These are phyloP conservation scores for Corydoras sp. DNA, from an alignment of 2,113 vertebrate genomes.

Conservation along the genomic window DNA sequence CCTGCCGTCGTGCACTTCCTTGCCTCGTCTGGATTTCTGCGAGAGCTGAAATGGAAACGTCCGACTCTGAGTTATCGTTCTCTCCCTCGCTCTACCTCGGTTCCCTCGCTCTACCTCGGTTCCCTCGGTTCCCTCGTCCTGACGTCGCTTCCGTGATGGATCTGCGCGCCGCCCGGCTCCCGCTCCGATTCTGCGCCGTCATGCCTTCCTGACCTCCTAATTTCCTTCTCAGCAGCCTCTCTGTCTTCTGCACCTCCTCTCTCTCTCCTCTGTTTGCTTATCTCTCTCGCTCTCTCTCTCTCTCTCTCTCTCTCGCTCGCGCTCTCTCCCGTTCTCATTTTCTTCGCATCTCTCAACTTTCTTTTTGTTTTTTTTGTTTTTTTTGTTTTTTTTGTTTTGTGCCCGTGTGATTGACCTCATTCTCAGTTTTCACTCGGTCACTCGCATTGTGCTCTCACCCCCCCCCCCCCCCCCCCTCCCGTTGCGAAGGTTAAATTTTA, in stretches of 20 bases:
- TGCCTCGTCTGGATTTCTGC: too few relatives aligned
- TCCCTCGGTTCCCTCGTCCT: too few relatives aligned
- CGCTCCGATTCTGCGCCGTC: too few relatives aligned
- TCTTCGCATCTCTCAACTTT: slow-evolving; percentile 18
- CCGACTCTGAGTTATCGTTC: too few relatives aligned
- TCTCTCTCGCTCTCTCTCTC: slow-evolving; percentile 16
- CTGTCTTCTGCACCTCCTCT: slow-evolving; percentile 3
- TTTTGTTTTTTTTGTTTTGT: too few relatives aligned
- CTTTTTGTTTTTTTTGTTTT: neutral
- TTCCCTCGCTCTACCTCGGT: too few relatives aligned
- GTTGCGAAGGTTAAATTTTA: slow-evolving; percentile 12
- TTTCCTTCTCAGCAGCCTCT: neutral
- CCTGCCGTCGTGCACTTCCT: too few relatives aligned
- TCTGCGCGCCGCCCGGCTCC: too few relatives aligned
- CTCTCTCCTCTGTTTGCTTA: slow-evolving; percentile 22
- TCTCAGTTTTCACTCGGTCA: slow-evolving; percentile 26
- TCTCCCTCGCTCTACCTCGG: too few relatives aligned
- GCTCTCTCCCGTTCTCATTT: slow-evolving; percentile 28
- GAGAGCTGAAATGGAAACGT: too few relatives aligned
- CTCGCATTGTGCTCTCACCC: neutral
- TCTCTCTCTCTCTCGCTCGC: slow-evolving; percentile 23
- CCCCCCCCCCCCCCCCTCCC: neutral
- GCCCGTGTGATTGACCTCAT: neutral
- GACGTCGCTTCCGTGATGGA: too few relatives aligned
- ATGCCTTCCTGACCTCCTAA: too few relatives aligned